Evolutionary conservation across 23 tunicate genomes (phyloP).

Genomic region (Ascidia mentula): DNA sequence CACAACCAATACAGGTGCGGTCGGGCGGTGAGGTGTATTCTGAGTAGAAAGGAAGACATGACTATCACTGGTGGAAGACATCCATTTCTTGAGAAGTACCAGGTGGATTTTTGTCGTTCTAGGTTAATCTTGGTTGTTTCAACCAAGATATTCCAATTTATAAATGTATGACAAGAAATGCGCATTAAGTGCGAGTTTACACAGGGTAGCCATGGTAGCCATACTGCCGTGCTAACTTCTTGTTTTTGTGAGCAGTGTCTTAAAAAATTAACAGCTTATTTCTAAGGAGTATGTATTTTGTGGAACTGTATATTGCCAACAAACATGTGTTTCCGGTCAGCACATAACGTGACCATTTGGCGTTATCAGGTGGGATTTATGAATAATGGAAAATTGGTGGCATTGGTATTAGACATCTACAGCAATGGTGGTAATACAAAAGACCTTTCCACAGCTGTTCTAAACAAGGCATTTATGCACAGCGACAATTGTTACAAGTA

Average conservation of each 20-base stretch:
- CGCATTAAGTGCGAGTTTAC: no score
- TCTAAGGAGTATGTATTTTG: no score
- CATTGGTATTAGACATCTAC: constrained; percentile 50
- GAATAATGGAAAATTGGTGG: constrained; percentile 55
- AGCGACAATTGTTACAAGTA: constrained; percentile 73
- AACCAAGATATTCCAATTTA: no score
- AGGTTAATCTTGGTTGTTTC: neutral
- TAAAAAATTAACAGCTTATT: no score
- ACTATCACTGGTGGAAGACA: constrained; percentile 68
- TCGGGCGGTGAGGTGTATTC: constrained; percentile 67
- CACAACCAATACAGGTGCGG: constrained; percentile 30
- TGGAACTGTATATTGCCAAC: no score
- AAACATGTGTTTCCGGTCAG: no score
- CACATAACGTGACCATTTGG: no score
- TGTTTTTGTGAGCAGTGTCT: no score
- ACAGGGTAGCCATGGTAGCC: no score
- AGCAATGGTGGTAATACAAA: constrained; percentile 65
- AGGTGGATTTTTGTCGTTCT: constrained; percentile 46
- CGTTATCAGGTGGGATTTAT: constrained; percentile 73
- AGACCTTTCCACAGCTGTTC: constrained; percentile 55
- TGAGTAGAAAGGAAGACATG: constrained; percentile 77
- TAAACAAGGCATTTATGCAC: constrained; percentile 33
- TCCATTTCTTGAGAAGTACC: constrained; percentile 60
- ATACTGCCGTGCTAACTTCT: no score
- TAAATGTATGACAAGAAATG: no score